phyloP scores from a whole-genome alignment of 2,797 vertebrate species.

The Sebastes minor region DNA sequence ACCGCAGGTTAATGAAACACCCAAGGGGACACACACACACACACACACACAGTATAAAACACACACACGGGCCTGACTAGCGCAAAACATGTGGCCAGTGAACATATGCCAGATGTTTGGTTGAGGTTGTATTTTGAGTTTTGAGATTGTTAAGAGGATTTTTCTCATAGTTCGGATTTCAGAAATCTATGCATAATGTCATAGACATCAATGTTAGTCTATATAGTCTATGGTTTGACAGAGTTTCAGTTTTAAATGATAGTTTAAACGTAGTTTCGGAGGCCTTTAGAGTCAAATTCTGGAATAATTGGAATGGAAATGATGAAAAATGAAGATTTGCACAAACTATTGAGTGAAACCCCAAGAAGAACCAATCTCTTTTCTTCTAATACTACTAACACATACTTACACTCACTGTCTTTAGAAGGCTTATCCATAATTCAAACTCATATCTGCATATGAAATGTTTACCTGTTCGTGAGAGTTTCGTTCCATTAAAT shows the following conservation, averaged over 20 bases:
- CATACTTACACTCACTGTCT: conserved; percentile 5
- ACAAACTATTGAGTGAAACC: not conserved
- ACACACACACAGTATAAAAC: not conserved
- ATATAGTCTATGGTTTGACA: not conserved
- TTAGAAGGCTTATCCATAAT: not conserved
- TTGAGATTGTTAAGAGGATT: not conserved
- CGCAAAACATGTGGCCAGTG: not conserved
- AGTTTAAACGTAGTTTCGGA: not conserved
- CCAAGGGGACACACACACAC: not conserved
- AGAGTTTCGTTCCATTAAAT: not conserved
- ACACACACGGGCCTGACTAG: not conserved
- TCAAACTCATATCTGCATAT: not conserved
- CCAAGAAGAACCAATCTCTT: not conserved
- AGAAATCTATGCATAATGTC: not conserved
- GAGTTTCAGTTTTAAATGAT: not conserved
- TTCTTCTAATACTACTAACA: conserved; percentile 46
- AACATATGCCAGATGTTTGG: not conserved
- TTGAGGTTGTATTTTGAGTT: not conserved
- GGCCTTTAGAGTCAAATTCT: not conserved
- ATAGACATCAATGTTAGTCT: not conserved
- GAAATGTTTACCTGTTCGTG: not conserved
- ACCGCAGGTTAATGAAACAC: conserved; percentile 88
- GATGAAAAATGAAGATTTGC: not conserved
- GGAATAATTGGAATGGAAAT: not conserved
- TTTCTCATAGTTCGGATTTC: not conserved